Evolutionary conservation across 2,113 vertebrate genomes (phyloP).

Genomic region (Corythaixoides concolor): DNA sequence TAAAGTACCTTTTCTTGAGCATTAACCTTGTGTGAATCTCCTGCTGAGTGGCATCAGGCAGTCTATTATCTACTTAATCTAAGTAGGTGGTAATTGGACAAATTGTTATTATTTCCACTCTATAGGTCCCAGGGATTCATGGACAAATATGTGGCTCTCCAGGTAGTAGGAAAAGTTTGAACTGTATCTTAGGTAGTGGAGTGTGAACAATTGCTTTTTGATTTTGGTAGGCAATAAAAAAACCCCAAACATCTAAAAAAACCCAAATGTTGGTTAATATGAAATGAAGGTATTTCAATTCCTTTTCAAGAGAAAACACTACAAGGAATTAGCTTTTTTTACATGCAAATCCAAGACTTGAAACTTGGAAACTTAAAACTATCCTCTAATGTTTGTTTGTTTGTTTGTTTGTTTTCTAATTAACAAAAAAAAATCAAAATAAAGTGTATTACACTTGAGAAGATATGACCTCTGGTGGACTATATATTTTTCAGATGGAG

Average conservation of each 20-base stretch:
- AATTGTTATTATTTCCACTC: not conserved
- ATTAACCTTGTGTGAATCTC: not conserved
- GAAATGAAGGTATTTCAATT: not conserved
- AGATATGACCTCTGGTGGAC: not conserved
- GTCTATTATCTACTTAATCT: not conserved
- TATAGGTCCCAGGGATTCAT: not conserved
- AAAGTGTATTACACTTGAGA: not conserved
- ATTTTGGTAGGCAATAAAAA: not conserved
- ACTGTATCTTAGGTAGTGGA: not conserved
- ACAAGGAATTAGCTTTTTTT: not conserved
- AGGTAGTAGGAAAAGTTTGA: not conserved
- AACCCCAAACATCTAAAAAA: not conserved
- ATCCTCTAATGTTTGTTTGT: not conserved
- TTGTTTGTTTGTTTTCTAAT: not conserved
- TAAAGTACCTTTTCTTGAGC: not conserved
- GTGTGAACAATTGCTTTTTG: not conserved
- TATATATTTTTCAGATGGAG: not conserved
- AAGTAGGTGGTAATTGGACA: not conserved
- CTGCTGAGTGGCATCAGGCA: not conserved
- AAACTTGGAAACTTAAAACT: not conserved
- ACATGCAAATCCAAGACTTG: not conserved
- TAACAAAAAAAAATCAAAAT: not conserved
- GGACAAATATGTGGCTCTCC: not conserved
- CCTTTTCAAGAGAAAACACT: not conserved
- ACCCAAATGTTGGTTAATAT: not conserved